Conservation (phyloP, 1,140 invertebrate genomes). For the Drosophila gunungcola region DNA sequence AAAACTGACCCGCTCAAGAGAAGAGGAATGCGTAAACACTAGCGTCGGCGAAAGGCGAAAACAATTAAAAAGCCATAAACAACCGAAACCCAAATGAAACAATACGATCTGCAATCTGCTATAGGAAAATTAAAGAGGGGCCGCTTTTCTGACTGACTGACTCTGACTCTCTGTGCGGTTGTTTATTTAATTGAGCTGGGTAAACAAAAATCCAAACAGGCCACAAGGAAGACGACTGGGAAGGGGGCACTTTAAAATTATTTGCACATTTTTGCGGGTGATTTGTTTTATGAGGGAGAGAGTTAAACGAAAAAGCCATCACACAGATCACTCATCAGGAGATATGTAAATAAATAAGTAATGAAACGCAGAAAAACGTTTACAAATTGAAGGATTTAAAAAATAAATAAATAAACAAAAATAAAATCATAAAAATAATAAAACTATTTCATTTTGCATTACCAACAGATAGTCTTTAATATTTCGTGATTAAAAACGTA, state of each 20-base stretch:
- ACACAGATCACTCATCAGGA: background rate
- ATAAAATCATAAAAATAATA: background rate
- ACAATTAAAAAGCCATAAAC: conserved; percentile 39
- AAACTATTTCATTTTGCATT: no score
- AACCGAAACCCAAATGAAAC: conserved; percentile 12
- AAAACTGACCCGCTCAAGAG: conserved; percentile 55
- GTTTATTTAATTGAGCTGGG: conserved; percentile 32
- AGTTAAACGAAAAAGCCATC: conserved; percentile 1
- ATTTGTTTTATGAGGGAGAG: conserved; percentile 5
- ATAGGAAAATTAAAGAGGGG: conserved; percentile 10
- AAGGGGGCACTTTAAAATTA: conserved; percentile 7
- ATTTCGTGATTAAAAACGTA: no score
- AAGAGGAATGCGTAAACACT: conserved; percentile 32
- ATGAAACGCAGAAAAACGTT: background rate
- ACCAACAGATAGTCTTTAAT: no score
- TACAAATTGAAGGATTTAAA: background rate
- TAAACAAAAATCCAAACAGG: conserved; percentile 32
- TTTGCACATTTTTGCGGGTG: conserved; percentile 14
- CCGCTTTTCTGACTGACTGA: conserved; percentile 9
- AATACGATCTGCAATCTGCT: conserved; percentile 14
- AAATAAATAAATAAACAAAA: background rate
- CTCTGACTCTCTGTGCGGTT: conserved; percentile 1
- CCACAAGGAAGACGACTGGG: background rate
- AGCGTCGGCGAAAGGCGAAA: conserved; percentile 8
- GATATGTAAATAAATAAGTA: background rate